Percentiles rank a stretch among this genome's conserved stretches.
Conservation (phyloP, 2,888 invertebrate genomes). For the Orthonychiurus folsomi region DNA sequence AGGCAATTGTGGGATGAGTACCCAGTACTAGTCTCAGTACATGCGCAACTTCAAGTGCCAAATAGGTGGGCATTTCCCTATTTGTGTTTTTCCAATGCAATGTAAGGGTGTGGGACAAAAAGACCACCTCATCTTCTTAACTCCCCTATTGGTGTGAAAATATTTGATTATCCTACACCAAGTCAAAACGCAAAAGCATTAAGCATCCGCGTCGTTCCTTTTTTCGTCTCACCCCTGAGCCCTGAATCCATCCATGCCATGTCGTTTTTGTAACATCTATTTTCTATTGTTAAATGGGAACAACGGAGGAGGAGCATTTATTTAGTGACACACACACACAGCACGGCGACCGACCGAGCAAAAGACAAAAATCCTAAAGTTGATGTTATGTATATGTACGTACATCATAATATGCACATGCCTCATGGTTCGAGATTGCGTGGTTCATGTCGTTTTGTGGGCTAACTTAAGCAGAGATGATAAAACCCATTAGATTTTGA, state of each 20-base stretch:
- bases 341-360: neutral
- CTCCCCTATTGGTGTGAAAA: constrained; percentile 12
- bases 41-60: neutral
- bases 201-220: no score
- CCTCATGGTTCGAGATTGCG: neutral
- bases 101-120: neutral
- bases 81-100: neutral
- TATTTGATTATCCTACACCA: constrained; percentile 8
- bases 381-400: no score
- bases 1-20: no score
- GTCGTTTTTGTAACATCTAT: neutral
- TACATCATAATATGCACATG: no score
- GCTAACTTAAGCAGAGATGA: neutral
- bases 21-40: no score
- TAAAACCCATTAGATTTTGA: neutral
- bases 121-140: neutral
- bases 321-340: no score
- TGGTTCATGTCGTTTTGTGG: neutral
- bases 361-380: neutral
- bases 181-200: no score
- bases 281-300: neutral
- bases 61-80: neutral
- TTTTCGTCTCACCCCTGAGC: no score
- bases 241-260: neutral
- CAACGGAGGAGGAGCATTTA: no score